Conservation (phyloP, 2,888 invertebrate genomes). For the Drosophila neotestacea region DNA sequence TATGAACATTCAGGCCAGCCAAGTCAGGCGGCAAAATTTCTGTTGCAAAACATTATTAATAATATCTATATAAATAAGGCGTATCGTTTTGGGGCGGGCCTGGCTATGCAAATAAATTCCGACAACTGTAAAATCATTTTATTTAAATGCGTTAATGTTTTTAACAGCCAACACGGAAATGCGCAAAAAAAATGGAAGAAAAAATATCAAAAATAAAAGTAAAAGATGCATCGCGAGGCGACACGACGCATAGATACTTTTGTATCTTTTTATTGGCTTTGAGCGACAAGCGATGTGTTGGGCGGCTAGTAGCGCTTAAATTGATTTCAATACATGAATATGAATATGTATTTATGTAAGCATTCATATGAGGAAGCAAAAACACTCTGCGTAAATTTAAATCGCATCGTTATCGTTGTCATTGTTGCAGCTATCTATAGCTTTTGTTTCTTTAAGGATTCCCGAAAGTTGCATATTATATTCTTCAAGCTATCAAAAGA, state of each 20-base stretch:
- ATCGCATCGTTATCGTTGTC: slow-evolving; percentile 21
- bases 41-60: slow-evolving; percentile 17
- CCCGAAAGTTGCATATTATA: slow-evolving; percentile 19
- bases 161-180: slow-evolving; percentile 64
- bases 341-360: slow-evolving; percentile 1
- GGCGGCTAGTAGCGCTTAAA: slow-evolving; percentile 22
- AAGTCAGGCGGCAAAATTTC: slow-evolving; percentile 29
- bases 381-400: slow-evolving; percentile 8
- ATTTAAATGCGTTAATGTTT: slow-evolving; percentile 54
- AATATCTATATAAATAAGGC: slow-evolving; percentile 8
- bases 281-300: slow-evolving; percentile 42
- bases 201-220: not conserved
- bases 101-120: slow-evolving; percentile 41
- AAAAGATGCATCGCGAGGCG: slow-evolving; percentile 33
- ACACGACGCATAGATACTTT: slow-evolving; percentile 51
- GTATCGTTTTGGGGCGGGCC: slow-evolving; percentile 22
- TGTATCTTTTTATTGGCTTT: slow-evolving; percentile 59
- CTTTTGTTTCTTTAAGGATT: slow-evolving; percentile 30
- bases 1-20: slow-evolving; percentile 16
- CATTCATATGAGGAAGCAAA: slow-evolving; percentile 49
- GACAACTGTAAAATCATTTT: slow-evolving; percentile 33
- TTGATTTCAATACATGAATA: slow-evolving; percentile 15
- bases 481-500: slow-evolving; percentile 33
- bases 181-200: slow-evolving; percentile 8
- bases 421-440: slow-evolving; percentile 23